Conservation (phyloP, 1,140 invertebrate species). For the Tachypleus tridentatus region DNA sequence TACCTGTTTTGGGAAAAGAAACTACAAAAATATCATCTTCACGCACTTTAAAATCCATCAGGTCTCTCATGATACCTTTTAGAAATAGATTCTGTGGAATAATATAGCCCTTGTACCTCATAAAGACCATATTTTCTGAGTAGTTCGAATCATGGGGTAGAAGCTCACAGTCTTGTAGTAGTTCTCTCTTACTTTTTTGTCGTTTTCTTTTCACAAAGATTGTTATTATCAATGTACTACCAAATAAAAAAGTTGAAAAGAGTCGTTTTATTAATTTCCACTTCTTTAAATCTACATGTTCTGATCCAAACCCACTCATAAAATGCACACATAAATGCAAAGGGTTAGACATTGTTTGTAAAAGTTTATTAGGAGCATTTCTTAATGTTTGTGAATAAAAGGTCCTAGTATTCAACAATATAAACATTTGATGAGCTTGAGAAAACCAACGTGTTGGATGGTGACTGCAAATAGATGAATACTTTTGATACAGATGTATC, state of each 20-base stretch:
- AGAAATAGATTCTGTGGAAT: slow-evolving; percentile 10
- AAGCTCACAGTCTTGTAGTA: not conserved
- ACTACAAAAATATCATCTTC: slow-evolving; percentile 19
- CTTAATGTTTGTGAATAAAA: too few relatives aligned
- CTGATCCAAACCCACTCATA: too few relatives aligned
- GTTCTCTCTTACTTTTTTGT: not conserved
- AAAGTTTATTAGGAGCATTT: too few relatives aligned
- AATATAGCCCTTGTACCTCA: slow-evolving; percentile 11
- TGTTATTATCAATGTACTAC: slow-evolving; percentile 9
- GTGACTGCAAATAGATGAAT: too few relatives aligned
- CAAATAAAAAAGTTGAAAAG: slow-evolving; percentile 12
- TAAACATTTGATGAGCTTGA: too few relatives aligned
- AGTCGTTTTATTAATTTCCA: slow-evolving; percentile 9
- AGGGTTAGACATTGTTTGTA: too few relatives aligned
- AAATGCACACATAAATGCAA: too few relatives aligned
- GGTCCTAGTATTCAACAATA: too few relatives aligned
- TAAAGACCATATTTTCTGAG: slow-evolving; percentile 15
- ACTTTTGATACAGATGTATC: too few relatives aligned
- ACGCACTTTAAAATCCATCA: slow-evolving; percentile 12
- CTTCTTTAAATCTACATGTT: slow-evolving; percentile 10
- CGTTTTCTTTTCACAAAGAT: slow-evolving; percentile 7
- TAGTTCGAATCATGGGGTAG: too few relatives aligned
- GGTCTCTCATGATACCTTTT: slow-evolving; percentile 5
- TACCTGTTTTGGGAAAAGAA: slow-evolving; percentile 23
- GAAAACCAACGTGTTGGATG: too few relatives aligned